Evolutionary conservation across 2,888 invertebrate genomes (phyloP).

Genomic region (Carterocephalus palaemon): DNA sequence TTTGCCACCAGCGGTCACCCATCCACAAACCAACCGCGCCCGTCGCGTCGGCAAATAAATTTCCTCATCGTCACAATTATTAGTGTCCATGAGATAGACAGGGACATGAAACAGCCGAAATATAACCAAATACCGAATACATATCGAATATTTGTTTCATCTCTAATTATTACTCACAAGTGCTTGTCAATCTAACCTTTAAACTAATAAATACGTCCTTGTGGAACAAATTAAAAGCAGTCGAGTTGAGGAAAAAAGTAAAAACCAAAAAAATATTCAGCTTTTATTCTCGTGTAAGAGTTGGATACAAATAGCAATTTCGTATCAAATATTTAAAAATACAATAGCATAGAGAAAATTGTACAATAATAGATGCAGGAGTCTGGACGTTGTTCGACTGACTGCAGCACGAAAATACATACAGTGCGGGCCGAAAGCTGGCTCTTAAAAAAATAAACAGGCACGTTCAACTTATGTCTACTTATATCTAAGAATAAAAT

Average conservation of each 20-base stretch:
- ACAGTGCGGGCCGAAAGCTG: conserved; percentile 17
- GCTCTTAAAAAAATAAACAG: conserved; percentile 50
- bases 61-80: too few relatives aligned
- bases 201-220: too few relatives aligned
- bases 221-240: too few relatives aligned
- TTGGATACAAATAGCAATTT: conserved; percentile 70
- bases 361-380: conserved; percentile 65
- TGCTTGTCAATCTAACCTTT: too few relatives aligned
- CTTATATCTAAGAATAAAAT: conserved; percentile 55
- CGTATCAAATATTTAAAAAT: conserved; percentile 74
- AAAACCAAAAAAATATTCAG: conserved; percentile 48
- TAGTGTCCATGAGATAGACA: too few relatives aligned
- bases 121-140: too few relatives aligned
- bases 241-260: neutral
- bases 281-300: conserved; percentile 72
- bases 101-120: too few relatives aligned
- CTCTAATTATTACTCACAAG: too few relatives aligned
- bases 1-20: too few relatives aligned
- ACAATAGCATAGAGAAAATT: conserved; percentile 60
- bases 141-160: too few relatives aligned
- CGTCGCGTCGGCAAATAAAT: too few relatives aligned
- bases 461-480: conserved; percentile 64
- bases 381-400: conserved; percentile 38
- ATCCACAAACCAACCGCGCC: too few relatives aligned
- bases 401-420: conserved; percentile 10